A percentile compares a stretch with the other conserved stretches of the same genome.
phyloP scores from a whole-genome alignment of 2,113 vertebrate species.

The Ophthalmolycus amberensis region DNA sequence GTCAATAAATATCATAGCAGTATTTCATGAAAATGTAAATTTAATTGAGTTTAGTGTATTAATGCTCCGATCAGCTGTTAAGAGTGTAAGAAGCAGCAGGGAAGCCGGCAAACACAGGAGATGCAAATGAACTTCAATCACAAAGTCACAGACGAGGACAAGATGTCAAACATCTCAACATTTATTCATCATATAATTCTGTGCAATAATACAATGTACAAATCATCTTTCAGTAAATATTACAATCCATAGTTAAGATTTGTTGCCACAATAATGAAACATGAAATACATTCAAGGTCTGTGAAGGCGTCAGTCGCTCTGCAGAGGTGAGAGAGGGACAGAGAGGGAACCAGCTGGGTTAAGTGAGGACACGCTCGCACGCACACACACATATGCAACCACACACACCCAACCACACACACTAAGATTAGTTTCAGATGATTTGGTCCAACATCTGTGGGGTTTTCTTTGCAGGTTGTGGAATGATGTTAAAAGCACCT shows the following conservation, averaged over 20 bases:
- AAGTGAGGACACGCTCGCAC: neutral
- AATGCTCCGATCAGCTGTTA: too few relatives aligned
- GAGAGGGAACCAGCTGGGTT: neutral
- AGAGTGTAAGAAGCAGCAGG: too few relatives aligned
- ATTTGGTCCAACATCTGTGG: neutral
- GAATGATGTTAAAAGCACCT: neutral
- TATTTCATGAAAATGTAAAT: too few relatives aligned
- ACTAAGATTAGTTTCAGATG: neutral
- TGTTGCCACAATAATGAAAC: slow-evolving; percentile 43
- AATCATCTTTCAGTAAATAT: slow-evolving; percentile 60
- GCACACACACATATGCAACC: neutral
- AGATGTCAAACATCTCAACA: slow-evolving; percentile 19
- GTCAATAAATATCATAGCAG: too few relatives aligned
- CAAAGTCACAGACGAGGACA: neutral
- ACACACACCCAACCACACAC: neutral
- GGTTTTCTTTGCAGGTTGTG: neutral
- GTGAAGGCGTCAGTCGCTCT: slow-evolving; percentile 34
- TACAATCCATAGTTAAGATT: slow-evolving; percentile 51
- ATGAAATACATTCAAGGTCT: slow-evolving; percentile 75
- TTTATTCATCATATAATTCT: slow-evolving; percentile 65
- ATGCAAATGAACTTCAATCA: neutral
- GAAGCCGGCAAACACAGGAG: neutral
- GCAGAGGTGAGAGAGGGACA: neutral
- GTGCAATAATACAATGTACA: slow-evolving; percentile 73
- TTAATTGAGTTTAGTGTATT: too few relatives aligned